Conservation (phyloP, 2,888 invertebrate species). For the Dynastes maya region DNA sequence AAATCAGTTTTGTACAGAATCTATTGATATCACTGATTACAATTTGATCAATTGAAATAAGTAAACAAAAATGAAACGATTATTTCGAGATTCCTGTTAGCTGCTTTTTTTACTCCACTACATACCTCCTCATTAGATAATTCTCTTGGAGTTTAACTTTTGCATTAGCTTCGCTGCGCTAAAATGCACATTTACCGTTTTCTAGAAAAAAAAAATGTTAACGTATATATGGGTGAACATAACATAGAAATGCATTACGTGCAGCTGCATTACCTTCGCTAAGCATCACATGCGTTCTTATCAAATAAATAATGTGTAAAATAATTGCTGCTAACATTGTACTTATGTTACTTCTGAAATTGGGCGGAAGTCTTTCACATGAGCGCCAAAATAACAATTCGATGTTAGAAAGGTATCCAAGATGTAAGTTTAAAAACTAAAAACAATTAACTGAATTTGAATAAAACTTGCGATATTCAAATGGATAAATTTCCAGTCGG, state of each 20-base stretch:
- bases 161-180: neutral
- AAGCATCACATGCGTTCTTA: too few relatives aligned
- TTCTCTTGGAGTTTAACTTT: neutral
- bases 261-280: too few relatives aligned
- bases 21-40: too few relatives aligned
- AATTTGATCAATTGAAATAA: too few relatives aligned
- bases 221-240: neutral
- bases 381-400: neutral
- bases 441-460: neutral
- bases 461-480: neutral
- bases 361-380: neutral
- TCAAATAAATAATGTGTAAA: neutral
- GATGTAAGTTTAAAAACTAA: slow-evolving; percentile 2
- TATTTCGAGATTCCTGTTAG: too few relatives aligned
- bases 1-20: too few relatives aligned
- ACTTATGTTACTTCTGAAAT: neutral
- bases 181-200: neutral
- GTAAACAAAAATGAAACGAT: too few relatives aligned
- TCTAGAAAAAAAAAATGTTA: neutral
- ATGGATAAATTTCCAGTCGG: slow-evolving; percentile 13
- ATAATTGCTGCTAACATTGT: neutral
- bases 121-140: neutral
- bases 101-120: too few relatives aligned
- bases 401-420: neutral
- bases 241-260: too few relatives aligned